phyloP scores from a whole-genome alignment of 2,797 vertebrate species.

The Anguilla pacifica region DNA sequence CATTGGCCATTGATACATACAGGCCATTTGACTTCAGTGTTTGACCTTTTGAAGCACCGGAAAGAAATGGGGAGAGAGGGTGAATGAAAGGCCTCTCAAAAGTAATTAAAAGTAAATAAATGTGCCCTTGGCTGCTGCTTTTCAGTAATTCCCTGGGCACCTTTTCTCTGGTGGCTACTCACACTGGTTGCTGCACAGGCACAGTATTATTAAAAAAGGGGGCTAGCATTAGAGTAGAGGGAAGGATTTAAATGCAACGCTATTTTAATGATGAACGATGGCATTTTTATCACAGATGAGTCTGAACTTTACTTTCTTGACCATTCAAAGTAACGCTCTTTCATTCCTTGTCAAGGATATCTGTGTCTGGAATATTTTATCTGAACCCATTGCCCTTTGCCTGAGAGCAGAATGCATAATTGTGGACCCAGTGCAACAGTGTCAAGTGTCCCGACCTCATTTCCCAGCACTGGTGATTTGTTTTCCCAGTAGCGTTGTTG shows the following conservation, averaged over 20 bases:
- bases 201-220: not conserved
- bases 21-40: not conserved
- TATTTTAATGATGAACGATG: not conserved
- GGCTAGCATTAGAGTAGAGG: not conserved
- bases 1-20: not conserved
- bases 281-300: not conserved
- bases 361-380: not conserved
- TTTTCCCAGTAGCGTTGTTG: conserved; percentile 1
- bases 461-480: not conserved
- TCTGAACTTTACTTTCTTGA: not conserved
- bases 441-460: conserved; percentile 8
- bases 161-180: not conserved
- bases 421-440: not conserved
- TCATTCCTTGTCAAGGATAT: not conserved
- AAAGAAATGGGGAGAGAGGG: not conserved
- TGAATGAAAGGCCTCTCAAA: not conserved
- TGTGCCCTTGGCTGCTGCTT: not conserved
- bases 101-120: not conserved
- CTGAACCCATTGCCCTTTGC: not conserved
- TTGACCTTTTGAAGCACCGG: not conserved
- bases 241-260: not conserved
- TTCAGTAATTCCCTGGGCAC: not conserved
- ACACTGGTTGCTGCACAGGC: not conserved
- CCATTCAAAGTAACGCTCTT: not conserved
- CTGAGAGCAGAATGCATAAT: not conserved